A percentile compares a stretch with the other conserved stretches of the same genome.
phyloP scores from a whole-genome alignment of 2,797 vertebrate genomes.

The Micropoecilia bifurca region DNA sequence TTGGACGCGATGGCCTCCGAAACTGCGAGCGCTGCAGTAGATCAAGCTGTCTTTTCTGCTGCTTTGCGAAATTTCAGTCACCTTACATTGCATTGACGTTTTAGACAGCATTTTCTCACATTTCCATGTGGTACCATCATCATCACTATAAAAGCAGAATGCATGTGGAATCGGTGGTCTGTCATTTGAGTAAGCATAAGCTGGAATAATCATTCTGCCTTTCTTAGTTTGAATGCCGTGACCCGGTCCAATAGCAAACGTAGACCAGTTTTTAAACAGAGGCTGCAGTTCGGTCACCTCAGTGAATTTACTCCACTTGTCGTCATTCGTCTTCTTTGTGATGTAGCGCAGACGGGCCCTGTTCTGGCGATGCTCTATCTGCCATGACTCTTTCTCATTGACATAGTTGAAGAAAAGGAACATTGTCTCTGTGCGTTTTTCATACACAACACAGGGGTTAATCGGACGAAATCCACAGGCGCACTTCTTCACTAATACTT shows the following conservation, averaged over 20 bases:
- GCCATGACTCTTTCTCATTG: neutral
- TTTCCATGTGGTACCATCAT: too few species aligned
- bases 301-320: too few species aligned
- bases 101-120: fast-evolving
- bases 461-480: neutral
- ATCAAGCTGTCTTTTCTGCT: neutral
- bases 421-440: neutral
- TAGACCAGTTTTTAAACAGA: too few species aligned
- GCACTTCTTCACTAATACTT: neutral
- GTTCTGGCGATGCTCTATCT: neutral
- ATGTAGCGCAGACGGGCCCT: conserved; percentile 12
- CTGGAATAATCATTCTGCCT: too few species aligned
- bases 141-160: too few species aligned
- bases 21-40: conserved; percentile 19
- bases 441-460: conserved; percentile 11
- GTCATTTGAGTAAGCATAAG: too few species aligned
- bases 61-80: too few species aligned
- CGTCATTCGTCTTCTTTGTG: neutral
- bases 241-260: too few species aligned
- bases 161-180: too few species aligned
- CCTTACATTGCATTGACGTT: too few species aligned
- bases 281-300: too few species aligned
- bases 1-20: neutral
- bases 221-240: too few species aligned
- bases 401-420: conserved; percentile 11